Base-by-base conservation (phyloP, 2,113 vertebrate species). In the Stigmatopora argus region DNA sequence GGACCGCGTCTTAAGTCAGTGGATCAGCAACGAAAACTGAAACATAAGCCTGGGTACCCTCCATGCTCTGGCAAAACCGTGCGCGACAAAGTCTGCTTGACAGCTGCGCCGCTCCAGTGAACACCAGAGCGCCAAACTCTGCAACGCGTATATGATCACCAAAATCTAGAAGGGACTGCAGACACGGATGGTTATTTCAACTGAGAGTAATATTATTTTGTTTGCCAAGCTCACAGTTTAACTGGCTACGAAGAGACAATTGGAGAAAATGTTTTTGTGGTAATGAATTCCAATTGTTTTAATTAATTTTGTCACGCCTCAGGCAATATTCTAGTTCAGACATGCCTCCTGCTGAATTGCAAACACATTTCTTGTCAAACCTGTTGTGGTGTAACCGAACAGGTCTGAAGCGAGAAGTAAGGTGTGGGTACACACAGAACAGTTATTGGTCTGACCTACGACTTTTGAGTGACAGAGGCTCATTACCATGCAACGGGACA, bases 21-120 rank as follows among this genome's bases (percentile, higher is more conserved):
- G 58, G 80, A 89, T 85, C 76, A 73, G 62, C 65, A 85, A 86
- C 72, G 81, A 82, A 86, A 87, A 89, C 83, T 85, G 86, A 86
- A 91, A 87, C 65, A 74, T 67, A 80, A 86, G 75, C 75, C 75
- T 31, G 10, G 18, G 62, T 64, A 67, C 65, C 75, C 68, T 73
- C 71, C 0, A 66, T 70, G 72, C 78, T 73, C 64, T 70, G 69
- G 81, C 77, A 73, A 81, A 85, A 63, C 77, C 51, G 10, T 31
- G 66, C 59, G 78, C 72, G 35, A 77, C 72, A 77, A 75, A 74
- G 83, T 78, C 83, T 89, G 83, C 58, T 78, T 76, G 65, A 85
- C 86, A 89, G 88, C 87, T 89, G 89, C 78, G 65, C 62, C 11
- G 66, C 69, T 83, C 78, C 73, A 70, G 77, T 76, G 78, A 78